Evolutionary conservation across 2,888 invertebrate species (phyloP).

Genomic region (Polia nebulosa): DNA sequence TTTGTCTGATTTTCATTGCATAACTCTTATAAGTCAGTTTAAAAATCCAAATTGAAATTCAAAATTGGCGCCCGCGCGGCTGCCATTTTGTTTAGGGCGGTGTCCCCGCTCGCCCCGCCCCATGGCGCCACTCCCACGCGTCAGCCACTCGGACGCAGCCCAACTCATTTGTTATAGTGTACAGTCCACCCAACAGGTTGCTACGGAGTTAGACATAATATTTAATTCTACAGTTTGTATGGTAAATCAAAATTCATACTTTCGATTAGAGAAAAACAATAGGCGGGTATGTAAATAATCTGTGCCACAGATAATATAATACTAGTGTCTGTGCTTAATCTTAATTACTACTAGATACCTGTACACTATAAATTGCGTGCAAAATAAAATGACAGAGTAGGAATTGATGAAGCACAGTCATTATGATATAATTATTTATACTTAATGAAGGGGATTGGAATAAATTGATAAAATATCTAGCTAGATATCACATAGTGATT

Average conservation of each 20-base stretch:
- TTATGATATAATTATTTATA: neutral
- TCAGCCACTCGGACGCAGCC: slow-evolving; percentile 89
- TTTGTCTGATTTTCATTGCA: slow-evolving; percentile 16
- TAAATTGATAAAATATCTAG: neutral
- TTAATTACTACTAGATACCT: neutral
- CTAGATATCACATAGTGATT: too few relatives aligned
- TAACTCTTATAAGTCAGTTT: slow-evolving; percentile 29
- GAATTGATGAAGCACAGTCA: neutral
- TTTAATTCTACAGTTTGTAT: slow-evolving; percentile 20
- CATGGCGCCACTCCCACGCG: slow-evolving; percentile 87
- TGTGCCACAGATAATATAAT: too few relatives aligned
- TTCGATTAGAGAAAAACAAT: neutral
- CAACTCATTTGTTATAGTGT: slow-evolving; percentile 90
- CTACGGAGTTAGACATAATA: slow-evolving; percentile 23
- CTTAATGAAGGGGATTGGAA: too few relatives aligned
- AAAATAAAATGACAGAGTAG: neutral
- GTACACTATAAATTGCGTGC: neutral
- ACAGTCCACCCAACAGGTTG: slow-evolving; percentile 84
- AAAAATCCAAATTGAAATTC: slow-evolving; percentile 76
- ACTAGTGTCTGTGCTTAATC: neutral
- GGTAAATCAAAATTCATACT: neutral
- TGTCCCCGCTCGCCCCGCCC: slow-evolving; percentile 89
- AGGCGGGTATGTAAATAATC: neutral
- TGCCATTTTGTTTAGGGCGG: slow-evolving; percentile 92
- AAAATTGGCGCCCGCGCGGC: slow-evolving; percentile 91